Evolutionary conservation across 2,113 vertebrate genomes (phyloP), one percentile per base, ranked within the genome.

Genomic region (Rhizomys pruinosus): DNA sequence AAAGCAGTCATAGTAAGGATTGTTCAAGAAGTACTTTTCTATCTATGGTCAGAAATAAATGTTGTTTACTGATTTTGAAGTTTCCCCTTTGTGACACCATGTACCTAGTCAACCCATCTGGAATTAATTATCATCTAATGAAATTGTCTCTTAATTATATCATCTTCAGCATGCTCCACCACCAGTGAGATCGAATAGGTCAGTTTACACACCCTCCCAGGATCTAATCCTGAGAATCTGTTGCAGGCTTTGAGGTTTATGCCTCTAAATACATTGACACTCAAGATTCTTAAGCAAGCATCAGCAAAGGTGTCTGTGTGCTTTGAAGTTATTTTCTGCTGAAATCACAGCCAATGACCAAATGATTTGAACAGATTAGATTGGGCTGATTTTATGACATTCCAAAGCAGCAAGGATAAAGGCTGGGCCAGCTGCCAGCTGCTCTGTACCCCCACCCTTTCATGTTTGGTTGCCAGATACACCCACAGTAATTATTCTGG

Each of bases 351-450:
- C 96, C 97, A 98, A 96, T 98, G 97, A 98, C 97, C 96, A 97
- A 97, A 98, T 98, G 97, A 98, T 98, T 98, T 98, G 95, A 96
- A 97, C 97, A 98, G 98, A 98, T 98, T 98, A 98, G 98, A 97
- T 97, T 98, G 96, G 97, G 97, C 97, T 97, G 98, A 97, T 97
- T 98, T 98, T 98, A 98, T 96, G 97, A 96, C 96, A 97, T 97
- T 98, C 97, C 98, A 97, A 98, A 97, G 96, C 97, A 98, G 97
- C 98, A 97, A 97, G 97, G 97, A 98, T 98, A 98, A 97, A 97
- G 95, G 93, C 97, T 97, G 97, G 97, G 97, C 97, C 97, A 97
- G 97, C 97, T 98, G 98, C 97, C 98, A 98, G 96, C 93, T 93
- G 84, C 95, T 97, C 96, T 96, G 97, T 96, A 97, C 97, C 97